Percentiles rank a stretch among this genome's conserved stretches.
phyloP scores from a whole-genome alignment of 92 coral and sea anemone genomes.

The Palythoa grandis region DNA sequence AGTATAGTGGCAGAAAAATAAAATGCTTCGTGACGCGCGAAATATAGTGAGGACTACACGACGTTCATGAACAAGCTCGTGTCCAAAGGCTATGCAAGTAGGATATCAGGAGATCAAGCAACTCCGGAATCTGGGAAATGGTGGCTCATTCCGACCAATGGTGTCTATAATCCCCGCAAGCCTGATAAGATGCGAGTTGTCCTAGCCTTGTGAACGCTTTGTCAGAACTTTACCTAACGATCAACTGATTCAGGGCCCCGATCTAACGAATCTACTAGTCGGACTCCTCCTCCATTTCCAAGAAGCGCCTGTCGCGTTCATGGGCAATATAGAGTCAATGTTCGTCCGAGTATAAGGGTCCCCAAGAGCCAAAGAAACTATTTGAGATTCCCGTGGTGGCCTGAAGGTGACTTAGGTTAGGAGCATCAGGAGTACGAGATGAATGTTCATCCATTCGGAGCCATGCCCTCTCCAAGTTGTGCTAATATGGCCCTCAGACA shows the following conservation, averaged over 20 bases:
- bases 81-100: no score
- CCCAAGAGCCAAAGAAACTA: not conserved
- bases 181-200: constrained; percentile 56
- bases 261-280: constrained; percentile 54
- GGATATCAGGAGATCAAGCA: no score
- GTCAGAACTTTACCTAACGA: constrained; percentile 52
- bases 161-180: constrained; percentile 50
- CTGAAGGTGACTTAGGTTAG: constrained; percentile 30
- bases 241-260: constrained; percentile 46
- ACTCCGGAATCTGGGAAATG: no score
- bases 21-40: no score
- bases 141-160: no score
- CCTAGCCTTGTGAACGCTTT: constrained; percentile 56
- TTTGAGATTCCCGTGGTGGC: constrained; percentile 57
- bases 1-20: no score
- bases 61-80: no score
- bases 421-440: not conserved
- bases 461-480: not conserved
- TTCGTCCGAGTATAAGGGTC: not conserved
- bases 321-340: constrained; percentile 53
- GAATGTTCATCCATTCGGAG: not conserved
- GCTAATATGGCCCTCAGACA: not conserved
- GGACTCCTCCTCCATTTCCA: constrained; percentile 61
- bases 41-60: no score
- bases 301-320: constrained; percentile 58